Evolutionary conservation across 2,113 vertebrate species (phyloP).

Genomic region (Struthidea cinerea): DNA sequence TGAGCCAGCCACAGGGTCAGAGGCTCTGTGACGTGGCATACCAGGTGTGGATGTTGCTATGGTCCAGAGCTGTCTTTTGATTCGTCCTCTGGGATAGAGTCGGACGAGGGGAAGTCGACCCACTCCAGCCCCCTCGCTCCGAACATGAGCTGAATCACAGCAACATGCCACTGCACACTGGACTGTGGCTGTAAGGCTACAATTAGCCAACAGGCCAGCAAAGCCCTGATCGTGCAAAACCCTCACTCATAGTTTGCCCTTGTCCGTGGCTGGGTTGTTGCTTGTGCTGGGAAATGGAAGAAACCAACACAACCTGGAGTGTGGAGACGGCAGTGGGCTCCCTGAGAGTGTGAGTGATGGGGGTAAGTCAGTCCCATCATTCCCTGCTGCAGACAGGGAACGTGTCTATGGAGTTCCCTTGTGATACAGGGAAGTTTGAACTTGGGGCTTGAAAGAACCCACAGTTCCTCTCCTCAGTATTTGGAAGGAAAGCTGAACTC

Average conservation of each 20-base stretch:
- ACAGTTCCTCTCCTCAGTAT: background rate
- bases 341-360: background rate
- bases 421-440: background rate
- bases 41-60: too few relatives aligned
- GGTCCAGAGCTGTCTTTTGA: too few relatives aligned
- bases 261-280: background rate
- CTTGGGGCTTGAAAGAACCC: background rate
- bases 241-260: background rate
- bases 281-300: background rate
- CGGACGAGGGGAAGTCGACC: too few relatives aligned
- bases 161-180: background rate
- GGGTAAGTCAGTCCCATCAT: background rate
- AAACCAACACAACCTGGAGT: background rate
- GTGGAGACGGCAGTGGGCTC: background rate
- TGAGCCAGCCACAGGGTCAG: too few relatives aligned
- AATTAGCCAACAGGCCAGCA: background rate
- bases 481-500: background rate
- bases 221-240: background rate
- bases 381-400: background rate
- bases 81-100: too few relatives aligned
- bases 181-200: background rate
- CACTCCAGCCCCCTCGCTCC: too few relatives aligned
- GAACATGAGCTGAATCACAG: too few relatives aligned
- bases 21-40: too few relatives aligned
- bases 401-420: background rate